Conservation (phyloP, 2,888 invertebrate species). For the Leptinotarsa haldemani region DNA sequence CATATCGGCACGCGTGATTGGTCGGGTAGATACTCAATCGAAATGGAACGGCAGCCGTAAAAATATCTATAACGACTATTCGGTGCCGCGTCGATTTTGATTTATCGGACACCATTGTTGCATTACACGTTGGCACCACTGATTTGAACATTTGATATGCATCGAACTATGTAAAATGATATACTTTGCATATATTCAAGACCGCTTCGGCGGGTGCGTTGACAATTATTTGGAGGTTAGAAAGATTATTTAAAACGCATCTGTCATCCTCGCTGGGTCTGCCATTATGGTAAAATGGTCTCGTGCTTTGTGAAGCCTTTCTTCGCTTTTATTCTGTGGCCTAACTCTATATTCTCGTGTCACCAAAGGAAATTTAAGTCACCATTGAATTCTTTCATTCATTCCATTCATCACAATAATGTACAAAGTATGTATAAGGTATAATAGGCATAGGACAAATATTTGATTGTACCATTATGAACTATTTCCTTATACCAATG, state of each 20-base stretch:
- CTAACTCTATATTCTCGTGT: not conserved
- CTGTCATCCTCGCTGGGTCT: constrained; percentile 49
- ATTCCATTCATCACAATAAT: no score
- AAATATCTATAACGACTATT: constrained; percentile 62
- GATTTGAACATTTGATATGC: constrained; percentile 43
- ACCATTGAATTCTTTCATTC: no score
- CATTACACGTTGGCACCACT: constrained; percentile 55
- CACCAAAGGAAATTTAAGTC: no score
- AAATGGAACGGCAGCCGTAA: constrained; percentile 61
- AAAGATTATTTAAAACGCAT: constrained; percentile 58
- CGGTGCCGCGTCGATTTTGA: constrained; percentile 61
- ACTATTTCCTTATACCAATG: no score
- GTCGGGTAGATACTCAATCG: constrained; percentile 62
- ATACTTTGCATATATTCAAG: constrained; percentile 46
- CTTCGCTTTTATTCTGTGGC: not conserved
- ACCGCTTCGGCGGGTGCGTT: constrained; percentile 45
- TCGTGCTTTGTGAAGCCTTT: not conserved
- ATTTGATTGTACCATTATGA: no score
- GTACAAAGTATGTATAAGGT: no score
- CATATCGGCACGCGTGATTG: constrained; percentile 63
- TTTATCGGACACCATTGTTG: constrained; percentile 63
- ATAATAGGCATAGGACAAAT: no score
- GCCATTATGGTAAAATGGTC: not conserved
- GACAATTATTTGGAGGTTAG: constrained; percentile 52
- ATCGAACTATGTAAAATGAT: constrained; percentile 47